Conservation (phyloP, 2,113 vertebrate genomes). For the Thamnaconus septentrionalis region DNA sequence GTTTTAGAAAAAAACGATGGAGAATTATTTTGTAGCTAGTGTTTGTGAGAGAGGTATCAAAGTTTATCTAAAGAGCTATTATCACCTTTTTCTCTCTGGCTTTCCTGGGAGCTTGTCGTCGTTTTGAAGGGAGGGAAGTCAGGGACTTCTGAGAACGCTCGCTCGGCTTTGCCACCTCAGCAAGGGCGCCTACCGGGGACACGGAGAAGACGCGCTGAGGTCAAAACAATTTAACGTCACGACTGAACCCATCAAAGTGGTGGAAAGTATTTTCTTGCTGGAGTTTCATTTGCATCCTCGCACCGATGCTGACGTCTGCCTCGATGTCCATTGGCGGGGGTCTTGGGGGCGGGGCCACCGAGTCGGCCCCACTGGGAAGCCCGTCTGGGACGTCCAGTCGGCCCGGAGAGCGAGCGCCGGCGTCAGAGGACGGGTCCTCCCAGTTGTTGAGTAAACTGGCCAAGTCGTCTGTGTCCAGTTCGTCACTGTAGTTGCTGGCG, state of each 20-base stretch:
- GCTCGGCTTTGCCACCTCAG: conserved; percentile 41
- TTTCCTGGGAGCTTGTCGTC: conserved; percentile 80
- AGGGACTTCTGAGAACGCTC: conserved; percentile 38
- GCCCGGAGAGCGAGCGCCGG: conserved; percentile 32
- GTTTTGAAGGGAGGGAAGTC: conserved; percentile 52
- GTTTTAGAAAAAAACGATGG: neutral
- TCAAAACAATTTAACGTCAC: neutral
- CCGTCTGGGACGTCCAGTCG: conserved; percentile 22
- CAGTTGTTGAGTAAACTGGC: conserved; percentile 90
- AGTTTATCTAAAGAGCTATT: neutral
- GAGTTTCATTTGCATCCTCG: neutral
- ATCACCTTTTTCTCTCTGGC: conserved; percentile 86
- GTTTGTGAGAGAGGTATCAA: no score
- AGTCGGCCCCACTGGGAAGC: conserved; percentile 54
- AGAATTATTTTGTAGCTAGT: neutral
- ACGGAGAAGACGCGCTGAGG: neutral
- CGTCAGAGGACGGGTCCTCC: conserved; percentile 85
- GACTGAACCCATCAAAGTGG: neutral
- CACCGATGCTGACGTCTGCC: conserved; percentile 89
- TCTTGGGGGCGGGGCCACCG: conserved; percentile 60
- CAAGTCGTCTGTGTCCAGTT: conserved; percentile 89
- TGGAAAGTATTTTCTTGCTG: no score
- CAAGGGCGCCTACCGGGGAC: conserved; percentile 50
- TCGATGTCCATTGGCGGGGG: conserved; percentile 83
- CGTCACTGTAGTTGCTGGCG: conserved; percentile 86